A percentile compares a stretch with the other conserved stretches of the same genome.
These are phyloP conservation scores for Syrmaticus mikado DNA, from an alignment of 2,113 vertebrate genomes.

Conservation along the genomic window DNA sequence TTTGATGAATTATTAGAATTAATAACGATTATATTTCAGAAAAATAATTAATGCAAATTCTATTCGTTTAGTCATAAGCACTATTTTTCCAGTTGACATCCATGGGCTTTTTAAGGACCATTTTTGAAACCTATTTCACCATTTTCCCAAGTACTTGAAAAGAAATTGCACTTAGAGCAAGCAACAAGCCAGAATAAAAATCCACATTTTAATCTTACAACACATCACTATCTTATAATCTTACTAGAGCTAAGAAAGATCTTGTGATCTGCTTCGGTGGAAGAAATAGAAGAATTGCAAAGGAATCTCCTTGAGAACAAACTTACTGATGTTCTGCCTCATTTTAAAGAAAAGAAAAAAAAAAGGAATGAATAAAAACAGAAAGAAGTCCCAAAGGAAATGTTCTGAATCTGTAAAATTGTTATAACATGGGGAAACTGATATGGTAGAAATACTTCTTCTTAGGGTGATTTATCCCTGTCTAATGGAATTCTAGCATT, in stretches of 20 bases:
- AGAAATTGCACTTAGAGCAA: neutral
- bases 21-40: neutral
- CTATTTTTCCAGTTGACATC: neutral
- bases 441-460: neutral
- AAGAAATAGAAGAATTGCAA: neutral
- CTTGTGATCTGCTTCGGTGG: neutral
- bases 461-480: neutral
- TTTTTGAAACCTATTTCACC: neutral
- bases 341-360: neutral
- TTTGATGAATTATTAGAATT: neutral
- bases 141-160: neutral
- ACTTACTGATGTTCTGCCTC: neutral
- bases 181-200: neutral
- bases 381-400: neutral
- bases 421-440: neutral
- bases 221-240: too few relatives aligned
- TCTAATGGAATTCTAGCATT: neutral
- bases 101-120: neutral
- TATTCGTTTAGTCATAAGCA: neutral
- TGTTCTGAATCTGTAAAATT: neutral
- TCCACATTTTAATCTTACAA: neutral
- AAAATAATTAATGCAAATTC: neutral
- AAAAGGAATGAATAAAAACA: neutral
- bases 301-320: neutral
- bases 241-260: neutral